These are phyloP conservation scores for Chironomus tepperi DNA, from an alignment of 1,140 invertebrate species.

Conservation along the genomic window DNA sequence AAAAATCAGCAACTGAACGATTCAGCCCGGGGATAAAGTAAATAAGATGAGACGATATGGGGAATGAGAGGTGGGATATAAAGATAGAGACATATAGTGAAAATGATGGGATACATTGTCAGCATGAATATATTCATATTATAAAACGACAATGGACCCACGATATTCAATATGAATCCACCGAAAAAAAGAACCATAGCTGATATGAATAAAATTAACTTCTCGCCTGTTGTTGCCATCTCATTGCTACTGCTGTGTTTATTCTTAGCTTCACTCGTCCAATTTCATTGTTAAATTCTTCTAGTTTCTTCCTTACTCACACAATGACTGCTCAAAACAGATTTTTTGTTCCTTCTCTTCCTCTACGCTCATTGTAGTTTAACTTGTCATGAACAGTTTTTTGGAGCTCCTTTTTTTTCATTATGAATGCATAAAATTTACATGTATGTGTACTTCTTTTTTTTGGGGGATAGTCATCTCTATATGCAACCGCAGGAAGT, in stretches of 20 bases:
- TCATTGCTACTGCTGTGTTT: background rate
- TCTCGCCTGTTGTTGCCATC: background rate
- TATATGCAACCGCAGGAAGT: background rate
- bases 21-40: slow-evolving; percentile 8
- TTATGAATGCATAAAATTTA: background rate
- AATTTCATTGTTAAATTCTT: background rate
- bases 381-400: background rate
- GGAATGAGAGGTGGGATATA: no score
- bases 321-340: background rate
- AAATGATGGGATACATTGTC: no score
- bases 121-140: slow-evolving; percentile 14
- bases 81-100: background rate
- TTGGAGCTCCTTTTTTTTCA: background rate
- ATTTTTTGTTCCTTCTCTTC: background rate
- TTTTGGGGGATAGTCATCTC: background rate
- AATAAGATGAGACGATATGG: background rate
- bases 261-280: background rate
- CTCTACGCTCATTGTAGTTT: background rate
- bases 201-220: slow-evolving; percentile 3
- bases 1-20: background rate
- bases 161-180: background rate
- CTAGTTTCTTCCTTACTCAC: background rate
- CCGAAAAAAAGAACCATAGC: no score
- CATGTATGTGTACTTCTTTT: background rate
- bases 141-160: background rate